Conservation (phyloP, 2,888 invertebrate species). For the Morpho deidamia region DNA sequence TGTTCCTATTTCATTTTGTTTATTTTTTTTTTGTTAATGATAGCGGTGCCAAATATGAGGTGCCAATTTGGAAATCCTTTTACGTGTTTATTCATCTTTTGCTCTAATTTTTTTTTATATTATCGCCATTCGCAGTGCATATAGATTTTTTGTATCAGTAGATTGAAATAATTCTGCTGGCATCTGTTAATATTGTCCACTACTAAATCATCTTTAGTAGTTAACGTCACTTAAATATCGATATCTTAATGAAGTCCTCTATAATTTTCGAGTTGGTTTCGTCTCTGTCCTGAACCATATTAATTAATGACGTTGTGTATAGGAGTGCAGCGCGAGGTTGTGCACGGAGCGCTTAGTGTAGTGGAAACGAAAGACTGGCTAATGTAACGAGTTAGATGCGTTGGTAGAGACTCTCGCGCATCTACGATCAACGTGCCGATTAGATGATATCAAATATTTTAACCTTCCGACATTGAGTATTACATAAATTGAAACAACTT, state of each 20-base stretch:
- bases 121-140: background rate
- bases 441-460: background rate
- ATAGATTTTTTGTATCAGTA: background rate
- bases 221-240: background rate
- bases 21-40: slow-evolving; percentile 34
- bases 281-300: slow-evolving; percentile 13
- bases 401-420: slow-evolving; percentile 8
- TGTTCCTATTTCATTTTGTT: slow-evolving; percentile 31
- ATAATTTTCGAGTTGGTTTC: background rate
- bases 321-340: background rate
- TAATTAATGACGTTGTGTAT: background rate
- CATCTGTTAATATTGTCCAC: background rate
- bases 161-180: slow-evolving; percentile 2
- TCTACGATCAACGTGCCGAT: background rate
- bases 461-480: background rate
- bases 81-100: slow-evolving; percentile 7
- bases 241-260: background rate
- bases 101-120: background rate
- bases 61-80: slow-evolving; percentile 47
- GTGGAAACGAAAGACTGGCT: slow-evolving; percentile 76
- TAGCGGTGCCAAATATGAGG: slow-evolving; percentile 70
- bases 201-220: background rate
- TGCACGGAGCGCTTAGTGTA: slow-evolving; percentile 38
- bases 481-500: too few relatives aligned
- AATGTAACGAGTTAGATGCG: slow-evolving; percentile 56